Conservation (phyloP, 2,113 vertebrate genomes). For the Gymnarchus niloticus region DNA sequence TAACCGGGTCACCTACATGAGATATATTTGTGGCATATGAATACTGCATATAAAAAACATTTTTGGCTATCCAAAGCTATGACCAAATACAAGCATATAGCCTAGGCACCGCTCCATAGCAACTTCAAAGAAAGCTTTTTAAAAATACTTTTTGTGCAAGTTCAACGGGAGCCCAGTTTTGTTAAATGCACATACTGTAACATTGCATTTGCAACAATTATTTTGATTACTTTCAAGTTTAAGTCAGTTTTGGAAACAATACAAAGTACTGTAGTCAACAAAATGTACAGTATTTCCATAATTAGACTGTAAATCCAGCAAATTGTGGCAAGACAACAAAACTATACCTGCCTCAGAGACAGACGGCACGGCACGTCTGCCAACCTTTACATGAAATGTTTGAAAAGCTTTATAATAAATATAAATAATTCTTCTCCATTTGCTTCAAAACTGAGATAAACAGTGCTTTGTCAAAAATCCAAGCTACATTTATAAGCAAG, state of each 20-base stretch:
- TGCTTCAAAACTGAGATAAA: background rate
- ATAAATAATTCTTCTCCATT: background rate
- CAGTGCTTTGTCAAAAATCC: background rate
- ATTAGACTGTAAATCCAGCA: background rate
- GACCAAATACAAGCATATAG: background rate
- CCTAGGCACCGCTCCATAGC: too few species aligned
- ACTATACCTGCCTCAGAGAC: background rate
- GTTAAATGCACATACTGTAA: too few species aligned
- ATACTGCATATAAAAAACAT: background rate
- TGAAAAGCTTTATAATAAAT: background rate
- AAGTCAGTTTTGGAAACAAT: background rate
- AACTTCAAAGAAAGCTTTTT: background rate
- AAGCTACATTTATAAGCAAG: background rate
- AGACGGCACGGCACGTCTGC: background rate
- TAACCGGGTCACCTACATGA: background rate
- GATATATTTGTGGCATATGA: too few species aligned
- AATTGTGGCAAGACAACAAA: background rate
- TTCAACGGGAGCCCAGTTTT: background rate
- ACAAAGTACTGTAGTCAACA: background rate
- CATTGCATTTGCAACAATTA: background rate
- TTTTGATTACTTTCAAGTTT: background rate
- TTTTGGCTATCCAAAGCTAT: background rate
- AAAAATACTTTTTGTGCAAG: background rate
- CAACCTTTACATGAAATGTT: background rate
- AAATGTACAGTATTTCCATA: background rate